phyloP scores from a whole-genome alignment of 2,888 invertebrate species.

The Slavum lentiscoides region DNA sequence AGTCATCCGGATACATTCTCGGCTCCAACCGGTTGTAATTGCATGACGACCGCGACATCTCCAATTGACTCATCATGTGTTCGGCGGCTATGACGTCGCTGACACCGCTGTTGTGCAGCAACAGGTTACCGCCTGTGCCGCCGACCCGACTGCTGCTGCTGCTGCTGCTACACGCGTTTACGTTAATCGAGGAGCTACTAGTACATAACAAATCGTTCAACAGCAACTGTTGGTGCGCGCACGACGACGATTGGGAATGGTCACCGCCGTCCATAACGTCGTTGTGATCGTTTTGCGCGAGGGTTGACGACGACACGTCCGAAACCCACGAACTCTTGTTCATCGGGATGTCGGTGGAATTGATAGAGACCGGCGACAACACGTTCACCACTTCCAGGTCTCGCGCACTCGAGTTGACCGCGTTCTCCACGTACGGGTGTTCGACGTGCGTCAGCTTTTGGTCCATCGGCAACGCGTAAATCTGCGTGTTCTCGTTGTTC shows the following conservation, averaged over 20 bases:
- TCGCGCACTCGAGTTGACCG: constrained; percentile 21
- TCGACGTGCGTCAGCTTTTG: constrained; percentile 27
- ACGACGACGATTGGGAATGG: constrained; percentile 39
- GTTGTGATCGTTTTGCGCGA: constrained; percentile 24
- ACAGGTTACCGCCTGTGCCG: too few species aligned
- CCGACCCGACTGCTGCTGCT: neutral
- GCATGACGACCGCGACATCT: constrained; percentile 1
- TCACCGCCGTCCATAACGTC: neutral
- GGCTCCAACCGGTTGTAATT: constrained; percentile 24
- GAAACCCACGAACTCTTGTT: constrained; percentile 44
- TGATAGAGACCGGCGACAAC: constrained; percentile 44
- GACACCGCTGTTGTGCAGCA: neutral
- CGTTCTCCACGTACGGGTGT: constrained; percentile 35
- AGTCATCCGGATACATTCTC: constrained; percentile 17
- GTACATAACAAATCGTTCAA: neutral
- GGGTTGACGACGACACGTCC: constrained; percentile 18
- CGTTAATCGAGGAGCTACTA: too few species aligned
- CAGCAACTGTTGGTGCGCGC: constrained; percentile 1
- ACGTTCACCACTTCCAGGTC: constrained; percentile 49
- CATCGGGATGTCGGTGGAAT: constrained; percentile 41
- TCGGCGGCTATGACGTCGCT: neutral
- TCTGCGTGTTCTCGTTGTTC: constrained; percentile 34
- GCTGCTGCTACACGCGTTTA: too few species aligned
- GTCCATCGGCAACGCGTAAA: constrained; percentile 42
- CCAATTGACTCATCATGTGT: neutral